phyloP scores from a whole-genome alignment of 1,140 invertebrate genomes.

The Zaprionus tsacasi region DNA sequence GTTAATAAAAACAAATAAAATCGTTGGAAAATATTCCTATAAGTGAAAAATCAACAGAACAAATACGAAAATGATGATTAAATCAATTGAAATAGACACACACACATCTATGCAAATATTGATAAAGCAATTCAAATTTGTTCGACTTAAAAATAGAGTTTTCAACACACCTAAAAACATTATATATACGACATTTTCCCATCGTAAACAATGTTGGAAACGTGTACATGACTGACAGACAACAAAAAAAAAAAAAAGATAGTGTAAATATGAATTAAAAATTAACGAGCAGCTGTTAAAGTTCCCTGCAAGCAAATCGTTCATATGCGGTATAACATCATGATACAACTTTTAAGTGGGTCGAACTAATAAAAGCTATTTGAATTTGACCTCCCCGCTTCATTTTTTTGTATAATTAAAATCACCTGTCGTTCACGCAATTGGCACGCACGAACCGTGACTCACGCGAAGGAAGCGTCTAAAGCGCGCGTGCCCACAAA shows the following conservation, averaged over 20 bases:
- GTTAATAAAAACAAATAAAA: background rate
- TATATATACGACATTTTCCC: conserved; percentile 15
- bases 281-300: conserved; percentile 65
- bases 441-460: background rate
- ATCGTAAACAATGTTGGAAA: conserved; percentile 18
- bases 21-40: background rate
- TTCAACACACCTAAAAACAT: background rate
- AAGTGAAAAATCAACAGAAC: background rate
- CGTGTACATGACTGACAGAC: background rate
- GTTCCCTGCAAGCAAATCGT: conserved; percentile 37
- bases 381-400: background rate
- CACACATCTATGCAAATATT: background rate
- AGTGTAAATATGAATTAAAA: conserved; percentile 44
- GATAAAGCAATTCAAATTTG: background rate
- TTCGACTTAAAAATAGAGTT: conserved; percentile 11
- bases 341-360: conserved; percentile 14
- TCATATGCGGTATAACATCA: conserved; percentile 14
- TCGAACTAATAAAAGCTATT: conserved; percentile 1
- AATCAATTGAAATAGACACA: background rate
- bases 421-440: conserved; percentile 46
- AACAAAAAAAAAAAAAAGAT: background rate
- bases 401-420: conserved; percentile 9
- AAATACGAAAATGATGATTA: background rate
- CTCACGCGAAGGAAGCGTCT: background rate
- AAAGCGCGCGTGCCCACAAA: background rate